Evolutionary conservation across 2,888 invertebrate species (phyloP).

Genomic region (Eupithecia exiguata): DNA sequence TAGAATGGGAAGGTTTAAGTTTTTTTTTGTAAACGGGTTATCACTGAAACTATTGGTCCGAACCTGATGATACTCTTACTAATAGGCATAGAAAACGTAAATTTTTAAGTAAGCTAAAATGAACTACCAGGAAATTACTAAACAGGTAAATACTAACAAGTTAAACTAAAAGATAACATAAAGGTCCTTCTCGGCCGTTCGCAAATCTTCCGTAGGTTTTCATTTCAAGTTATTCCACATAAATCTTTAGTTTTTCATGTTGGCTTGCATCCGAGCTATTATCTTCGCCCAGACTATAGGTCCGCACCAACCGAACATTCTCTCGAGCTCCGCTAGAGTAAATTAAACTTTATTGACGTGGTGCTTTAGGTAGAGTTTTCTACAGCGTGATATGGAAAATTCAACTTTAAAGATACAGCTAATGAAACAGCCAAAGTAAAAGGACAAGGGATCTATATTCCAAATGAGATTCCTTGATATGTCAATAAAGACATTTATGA

Average conservation of each 20-base stretch:
- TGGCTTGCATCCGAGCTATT: constrained; percentile 14
- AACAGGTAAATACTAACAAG: constrained; percentile 52
- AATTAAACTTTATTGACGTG: not conserved
- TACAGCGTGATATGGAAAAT: not conserved
- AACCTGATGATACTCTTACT: not conserved
- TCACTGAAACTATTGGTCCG: not conserved
- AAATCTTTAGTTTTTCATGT: constrained; percentile 11
- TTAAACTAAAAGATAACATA: constrained; percentile 51
- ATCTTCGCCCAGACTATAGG: constrained; percentile 52
- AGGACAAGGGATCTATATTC: not conserved
- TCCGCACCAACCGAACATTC: constrained; percentile 49
- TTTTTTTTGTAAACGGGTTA: not conserved
- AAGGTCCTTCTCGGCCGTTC: constrained; percentile 46
- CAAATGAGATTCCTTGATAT: too few species aligned
- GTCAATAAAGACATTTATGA: too few species aligned
- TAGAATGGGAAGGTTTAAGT: too few species aligned
- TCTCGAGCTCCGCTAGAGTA: constrained; percentile 5
- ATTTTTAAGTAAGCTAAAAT: not conserved
- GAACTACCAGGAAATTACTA: not conserved
- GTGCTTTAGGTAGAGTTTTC: not conserved
- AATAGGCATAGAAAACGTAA: not conserved
- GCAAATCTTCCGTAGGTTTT: constrained; percentile 29
- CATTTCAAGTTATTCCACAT: constrained; percentile 6
- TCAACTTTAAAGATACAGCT: not conserved
- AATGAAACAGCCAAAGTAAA: not conserved